Percentiles rank a stretch among this genome's conserved stretches.
phyloP scores from a whole-genome alignment of 2,113 vertebrate genomes.

The Corythornis cristatus region DNA sequence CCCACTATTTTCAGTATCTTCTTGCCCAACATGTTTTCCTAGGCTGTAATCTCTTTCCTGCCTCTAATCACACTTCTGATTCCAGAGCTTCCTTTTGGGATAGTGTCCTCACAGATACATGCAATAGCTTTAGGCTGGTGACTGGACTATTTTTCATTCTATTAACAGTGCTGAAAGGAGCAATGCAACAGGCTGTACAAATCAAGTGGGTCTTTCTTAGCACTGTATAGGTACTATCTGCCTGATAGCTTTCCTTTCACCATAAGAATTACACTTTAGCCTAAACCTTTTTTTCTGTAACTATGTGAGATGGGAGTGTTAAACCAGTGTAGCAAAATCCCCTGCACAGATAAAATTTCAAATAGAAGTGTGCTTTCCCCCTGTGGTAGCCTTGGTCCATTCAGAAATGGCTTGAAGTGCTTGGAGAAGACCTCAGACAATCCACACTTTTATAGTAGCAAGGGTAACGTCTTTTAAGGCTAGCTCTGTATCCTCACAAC shows the following conservation, averaged over 20 bases:
- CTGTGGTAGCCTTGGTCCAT: background rate
- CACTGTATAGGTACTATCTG: background rate
- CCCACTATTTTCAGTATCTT: background rate
- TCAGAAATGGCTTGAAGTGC: background rate
- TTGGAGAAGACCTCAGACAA: background rate
- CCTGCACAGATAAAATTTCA: background rate
- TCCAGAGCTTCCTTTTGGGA: slow-evolving; percentile 24
- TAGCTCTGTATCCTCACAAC: background rate
- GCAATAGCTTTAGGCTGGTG: background rate
- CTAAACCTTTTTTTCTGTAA: background rate
- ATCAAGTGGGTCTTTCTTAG: background rate
- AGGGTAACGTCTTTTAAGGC: background rate
- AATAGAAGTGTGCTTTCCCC: background rate
- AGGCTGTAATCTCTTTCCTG: slow-evolving; percentile 38
- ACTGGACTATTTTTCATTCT: background rate
- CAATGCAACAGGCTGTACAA: background rate
- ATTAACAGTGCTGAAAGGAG: slow-evolving; percentile 10
- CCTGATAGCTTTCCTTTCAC: background rate
- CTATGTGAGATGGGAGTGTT: rapidly evolving
- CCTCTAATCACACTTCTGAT: slow-evolving; percentile 18
- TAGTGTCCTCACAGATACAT: background rate
- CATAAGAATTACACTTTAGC: background rate
- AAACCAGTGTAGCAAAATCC: background rate
- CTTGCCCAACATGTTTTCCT: background rate
- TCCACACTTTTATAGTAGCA: background rate